phyloP scores from a whole-genome alignment of 2,113 vertebrate genomes.

The Psittacus erithacus region DNA sequence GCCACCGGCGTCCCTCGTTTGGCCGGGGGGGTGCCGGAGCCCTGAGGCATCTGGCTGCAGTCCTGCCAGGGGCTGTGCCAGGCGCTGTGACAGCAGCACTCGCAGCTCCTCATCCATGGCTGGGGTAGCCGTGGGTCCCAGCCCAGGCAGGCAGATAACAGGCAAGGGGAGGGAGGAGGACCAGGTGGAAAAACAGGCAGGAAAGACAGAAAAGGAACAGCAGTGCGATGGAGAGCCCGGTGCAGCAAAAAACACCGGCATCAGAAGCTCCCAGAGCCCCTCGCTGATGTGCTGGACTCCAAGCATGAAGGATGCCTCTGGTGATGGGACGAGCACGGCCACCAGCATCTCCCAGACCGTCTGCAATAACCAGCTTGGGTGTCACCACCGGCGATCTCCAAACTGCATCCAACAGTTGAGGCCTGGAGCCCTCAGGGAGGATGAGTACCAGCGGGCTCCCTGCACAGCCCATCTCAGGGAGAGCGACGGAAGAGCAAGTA shows the following conservation, averaged over 20 bases:
- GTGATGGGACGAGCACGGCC: neutral
- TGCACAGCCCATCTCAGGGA: neutral
- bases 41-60: neutral
- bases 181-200: neutral
- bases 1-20: neutral
- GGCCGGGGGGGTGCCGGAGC: neutral
- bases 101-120: neutral
- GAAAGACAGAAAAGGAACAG: neutral
- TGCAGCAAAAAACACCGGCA: neutral
- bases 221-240: neutral
- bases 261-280: neutral
- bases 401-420: neutral
- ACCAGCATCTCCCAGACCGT: fast-evolving
- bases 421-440: neutral
- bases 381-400: neutral
- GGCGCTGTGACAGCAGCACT: fast-evolving
- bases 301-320: neutral
- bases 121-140: neutral
- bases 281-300: neutral
- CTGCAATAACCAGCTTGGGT: neutral
- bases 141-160: fast-evolving
- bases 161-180: conserved; percentile 32
- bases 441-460: neutral
- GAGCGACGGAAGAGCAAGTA: neutral
- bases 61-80: neutral